Base-by-base conservation (phyloP, 1,140 invertebrate genomes). In the Papilio dardanus region DNA sequence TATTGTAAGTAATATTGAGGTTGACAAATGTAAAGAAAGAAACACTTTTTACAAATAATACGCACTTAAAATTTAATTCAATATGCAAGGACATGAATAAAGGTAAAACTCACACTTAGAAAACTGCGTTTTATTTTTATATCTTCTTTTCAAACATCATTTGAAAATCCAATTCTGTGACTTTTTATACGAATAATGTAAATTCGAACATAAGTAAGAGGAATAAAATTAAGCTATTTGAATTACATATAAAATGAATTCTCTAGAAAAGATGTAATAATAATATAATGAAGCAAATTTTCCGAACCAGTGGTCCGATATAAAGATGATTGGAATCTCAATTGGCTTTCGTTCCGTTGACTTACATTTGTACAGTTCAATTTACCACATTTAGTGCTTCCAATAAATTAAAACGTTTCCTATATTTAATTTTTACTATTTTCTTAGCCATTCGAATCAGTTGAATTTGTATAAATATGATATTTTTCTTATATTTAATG, bases 211-310 rank as follows among this genome's bases (percentile, higher is more conserved):
- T n/a, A 16, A 62, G 19, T 30, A 0, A 28, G 30, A 28, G 12
- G 0, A 28, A 30, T 62, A 62, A 62, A 28, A 62, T 12, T 62
- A 14, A 62, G 54, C 24, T 28, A 21, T 58, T 28, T 28, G 54
- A 62, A 62, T 28, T 62, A 62, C 24, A 30, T 4, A 62, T 62
- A 14, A 28, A 62, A 16, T 62, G 30, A 62, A 30, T 21, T 24
- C 21, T 10, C 1, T 21, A 12, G 54, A 62, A 62, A 62, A 62
- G 21, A 28, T 28, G 54, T 62, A 62, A 62, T 62, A 54, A 54
- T 28, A 62, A 58, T 58, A 58, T 58, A 58, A 62, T 62, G 54
- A 62, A 62, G 54, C 54, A 62, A 62, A 62, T 62, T 62, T 62
- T 62, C 54, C 54, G 30, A 62, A 28, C 54, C 54, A 14, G 24